Evolutionary conservation across 2,113 vertebrate genomes (phyloP).

Genomic region (Prochilodus magdalenae): DNA sequence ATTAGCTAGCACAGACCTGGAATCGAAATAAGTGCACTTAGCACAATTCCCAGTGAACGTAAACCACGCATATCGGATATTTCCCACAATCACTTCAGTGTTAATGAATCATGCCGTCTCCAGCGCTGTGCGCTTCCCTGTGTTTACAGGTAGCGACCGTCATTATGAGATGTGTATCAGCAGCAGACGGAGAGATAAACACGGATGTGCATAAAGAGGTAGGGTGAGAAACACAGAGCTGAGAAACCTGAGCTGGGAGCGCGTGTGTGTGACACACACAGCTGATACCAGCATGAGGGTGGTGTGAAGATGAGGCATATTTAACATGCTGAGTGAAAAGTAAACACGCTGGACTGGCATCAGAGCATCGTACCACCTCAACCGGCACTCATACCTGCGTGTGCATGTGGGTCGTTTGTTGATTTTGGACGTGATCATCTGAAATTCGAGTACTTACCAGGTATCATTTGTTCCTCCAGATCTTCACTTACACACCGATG

Average conservation of each 20-base stretch:
- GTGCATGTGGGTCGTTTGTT: no score
- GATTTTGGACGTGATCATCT: no score
- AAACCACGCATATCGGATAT: no score
- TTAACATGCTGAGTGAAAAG: constrained; percentile 54
- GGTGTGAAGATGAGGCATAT: constrained; percentile 39
- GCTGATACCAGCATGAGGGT: constrained; percentile 43
- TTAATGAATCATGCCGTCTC: no score
- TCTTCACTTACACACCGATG: no score
- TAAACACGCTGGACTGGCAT: constrained; percentile 36
- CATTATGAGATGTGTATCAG: constrained; percentile 60
- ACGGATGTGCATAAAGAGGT: constrained; percentile 29
- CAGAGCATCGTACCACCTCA: not conserved
- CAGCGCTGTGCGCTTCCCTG: not conserved
- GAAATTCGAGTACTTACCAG: no score
- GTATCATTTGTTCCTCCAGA: no score
- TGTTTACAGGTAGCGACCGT: constrained; percentile 44
- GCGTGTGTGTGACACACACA: not conserved
- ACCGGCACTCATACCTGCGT: constrained; percentile 1
- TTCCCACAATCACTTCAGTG: no score
- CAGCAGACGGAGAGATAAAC: constrained; percentile 39
- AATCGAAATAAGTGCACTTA: no score
- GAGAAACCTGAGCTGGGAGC: constrained; percentile 1
- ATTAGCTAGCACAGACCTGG: no score
- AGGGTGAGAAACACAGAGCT: constrained; percentile 19
- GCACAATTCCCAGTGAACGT: no score